Conservation (phyloP, 2,888 invertebrate species). For the Xylophagus ater region DNA sequence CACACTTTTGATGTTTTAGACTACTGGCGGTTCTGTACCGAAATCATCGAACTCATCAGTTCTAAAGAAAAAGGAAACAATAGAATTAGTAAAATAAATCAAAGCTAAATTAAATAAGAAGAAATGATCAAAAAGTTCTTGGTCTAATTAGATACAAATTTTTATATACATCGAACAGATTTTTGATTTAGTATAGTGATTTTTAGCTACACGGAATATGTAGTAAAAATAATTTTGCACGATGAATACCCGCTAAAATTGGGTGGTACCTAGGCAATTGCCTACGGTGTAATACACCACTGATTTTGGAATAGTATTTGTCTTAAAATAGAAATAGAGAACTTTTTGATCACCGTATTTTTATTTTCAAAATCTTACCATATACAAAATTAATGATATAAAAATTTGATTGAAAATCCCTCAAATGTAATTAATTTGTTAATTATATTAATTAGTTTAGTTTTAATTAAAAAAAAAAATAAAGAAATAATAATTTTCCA, state of each 20-base stretch:
- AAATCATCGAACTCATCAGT: conserved; percentile 21
- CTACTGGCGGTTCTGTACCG: conserved; percentile 38
- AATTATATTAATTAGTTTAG: no score
- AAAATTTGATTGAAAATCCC: no score
- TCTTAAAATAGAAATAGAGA: no score
- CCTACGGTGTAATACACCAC: no score
- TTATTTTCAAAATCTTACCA: no score
- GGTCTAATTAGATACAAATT: conserved; percentile 4
- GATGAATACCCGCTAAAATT: neutral
- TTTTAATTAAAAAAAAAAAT: no score
- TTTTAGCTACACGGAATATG: neutral
- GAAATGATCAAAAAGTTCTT: conserved; percentile 11
- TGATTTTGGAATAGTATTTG: no score
- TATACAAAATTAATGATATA: no score
- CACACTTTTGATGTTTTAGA: conserved; percentile 21
- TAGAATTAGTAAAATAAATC: conserved; percentile 6
- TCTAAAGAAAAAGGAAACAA: conserved; percentile 11
- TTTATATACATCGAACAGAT: neutral
- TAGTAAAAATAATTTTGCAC: neutral
- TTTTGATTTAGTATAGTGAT: neutral
- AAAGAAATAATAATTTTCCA: no score
- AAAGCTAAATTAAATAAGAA: conserved; percentile 5
- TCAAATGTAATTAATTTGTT: no score
- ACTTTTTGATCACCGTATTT: no score
- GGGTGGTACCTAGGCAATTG: neutral